Conservation (phyloP, 2,113 vertebrate species). For the Myotis brandtii region DNA sequence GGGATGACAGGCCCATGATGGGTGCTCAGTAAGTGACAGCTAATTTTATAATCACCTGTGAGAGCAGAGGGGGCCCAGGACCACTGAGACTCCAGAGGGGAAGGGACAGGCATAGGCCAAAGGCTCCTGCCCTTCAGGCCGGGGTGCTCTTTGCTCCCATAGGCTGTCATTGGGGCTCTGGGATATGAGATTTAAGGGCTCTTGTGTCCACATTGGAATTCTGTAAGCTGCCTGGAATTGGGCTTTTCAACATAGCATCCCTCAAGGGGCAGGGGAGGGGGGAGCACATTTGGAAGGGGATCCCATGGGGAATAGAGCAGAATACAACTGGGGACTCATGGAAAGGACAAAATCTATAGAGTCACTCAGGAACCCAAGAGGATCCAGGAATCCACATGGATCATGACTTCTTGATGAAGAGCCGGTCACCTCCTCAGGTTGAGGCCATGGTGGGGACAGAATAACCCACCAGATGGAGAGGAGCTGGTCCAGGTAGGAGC, state of each 20-base stretch:
- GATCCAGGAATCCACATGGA: background rate
- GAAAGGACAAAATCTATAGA: background rate
- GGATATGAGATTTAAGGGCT: background rate
- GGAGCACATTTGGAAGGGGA: background rate
- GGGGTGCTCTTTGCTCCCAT: background rate
- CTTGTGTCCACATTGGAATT: background rate
- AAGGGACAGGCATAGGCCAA: background rate
- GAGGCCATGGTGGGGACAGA: background rate
- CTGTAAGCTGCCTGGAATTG: background rate
- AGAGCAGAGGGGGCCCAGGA: background rate
- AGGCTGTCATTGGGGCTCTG: too few relatives aligned
- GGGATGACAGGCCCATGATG: background rate
- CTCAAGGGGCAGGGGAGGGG: background rate
- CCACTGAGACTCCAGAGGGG: background rate
- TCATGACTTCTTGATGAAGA: background rate
- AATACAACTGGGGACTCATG: background rate
- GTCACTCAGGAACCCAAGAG: background rate
- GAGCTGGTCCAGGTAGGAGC: background rate
- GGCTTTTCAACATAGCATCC: background rate
- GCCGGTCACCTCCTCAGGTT: background rate
- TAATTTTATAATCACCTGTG: background rate
- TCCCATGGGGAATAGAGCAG: background rate
- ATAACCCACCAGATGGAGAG: background rate
- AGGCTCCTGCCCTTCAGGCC: background rate
- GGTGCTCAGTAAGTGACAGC: background rate